phyloP scores from a whole-genome alignment of 2,888 invertebrate species.

The Cephus pulcher region DNA sequence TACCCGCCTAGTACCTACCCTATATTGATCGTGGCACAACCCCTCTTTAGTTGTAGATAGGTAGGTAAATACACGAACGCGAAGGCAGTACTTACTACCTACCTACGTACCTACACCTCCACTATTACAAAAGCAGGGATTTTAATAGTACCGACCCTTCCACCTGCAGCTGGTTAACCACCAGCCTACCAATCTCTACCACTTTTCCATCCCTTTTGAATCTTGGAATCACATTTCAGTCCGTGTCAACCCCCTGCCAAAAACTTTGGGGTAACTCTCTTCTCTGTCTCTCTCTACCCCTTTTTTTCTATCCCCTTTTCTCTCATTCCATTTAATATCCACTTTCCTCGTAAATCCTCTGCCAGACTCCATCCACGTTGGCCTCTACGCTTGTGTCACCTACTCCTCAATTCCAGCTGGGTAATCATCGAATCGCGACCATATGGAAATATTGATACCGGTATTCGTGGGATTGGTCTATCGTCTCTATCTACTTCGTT shows the following conservation, averaged over 20 bases:
- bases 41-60: constrained; percentile 53
- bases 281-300: constrained; percentile 12
- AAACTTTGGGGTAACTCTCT: background rate
- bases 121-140: constrained; percentile 40
- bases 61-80: constrained; percentile 46
- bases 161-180: too few species aligned
- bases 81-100: constrained; percentile 22
- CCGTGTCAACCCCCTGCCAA: too few species aligned
- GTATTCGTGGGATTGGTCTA: constrained; percentile 6
- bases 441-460: too few species aligned
- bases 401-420: too few species aligned
- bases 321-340: background rate
- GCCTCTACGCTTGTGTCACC: too few species aligned
- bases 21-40: constrained; percentile 60
- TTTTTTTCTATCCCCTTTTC: background rate
- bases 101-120: constrained; percentile 4
- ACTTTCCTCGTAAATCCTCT: too few species aligned
- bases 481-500: constrained; percentile 12
- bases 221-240: too few species aligned
- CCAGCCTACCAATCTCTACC: too few species aligned
- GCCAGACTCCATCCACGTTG: too few species aligned
- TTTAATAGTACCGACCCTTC: too few species aligned
- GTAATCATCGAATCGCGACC: too few species aligned
- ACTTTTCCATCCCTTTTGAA: too few species aligned
- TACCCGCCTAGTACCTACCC: constrained; percentile 45